These are phyloP conservation scores for Megaceryle alcyon DNA, from an alignment of 2,797 vertebrate genomes.

Conservation along the genomic window DNA sequence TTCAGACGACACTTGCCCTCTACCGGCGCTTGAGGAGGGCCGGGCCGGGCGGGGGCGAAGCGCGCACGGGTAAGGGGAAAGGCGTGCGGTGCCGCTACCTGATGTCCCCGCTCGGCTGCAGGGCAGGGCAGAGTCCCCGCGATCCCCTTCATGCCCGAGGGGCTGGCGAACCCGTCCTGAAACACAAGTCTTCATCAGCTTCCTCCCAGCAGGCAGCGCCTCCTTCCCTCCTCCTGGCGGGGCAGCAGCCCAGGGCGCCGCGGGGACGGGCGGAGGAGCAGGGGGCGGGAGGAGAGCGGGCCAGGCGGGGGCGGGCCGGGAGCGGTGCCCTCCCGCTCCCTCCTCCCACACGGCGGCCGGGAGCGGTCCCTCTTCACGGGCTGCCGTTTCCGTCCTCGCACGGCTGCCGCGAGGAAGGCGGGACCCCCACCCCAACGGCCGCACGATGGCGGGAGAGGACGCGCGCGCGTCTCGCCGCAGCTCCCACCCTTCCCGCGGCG, in stretches of 20 bases:
- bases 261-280: neutral
- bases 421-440: no score
- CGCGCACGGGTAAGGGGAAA: no score
- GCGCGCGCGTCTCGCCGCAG: no score
- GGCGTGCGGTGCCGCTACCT: conserved; percentile 6
- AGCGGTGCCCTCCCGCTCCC: neutral
- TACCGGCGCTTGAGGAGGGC: neutral
- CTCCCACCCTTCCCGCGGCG: no score
- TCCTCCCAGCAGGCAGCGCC: neutral
- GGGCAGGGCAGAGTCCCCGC: neutral
- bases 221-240: neutral
- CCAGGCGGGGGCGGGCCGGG: no score
- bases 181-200: conserved; percentile 23
- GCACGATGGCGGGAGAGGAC: no score
- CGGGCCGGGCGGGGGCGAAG: neutral
- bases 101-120: neutral
- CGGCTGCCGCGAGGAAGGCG: neutral
- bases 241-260: neutral
- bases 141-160: conserved; percentile 27
- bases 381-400: no score
- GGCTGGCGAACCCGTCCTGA: neutral
- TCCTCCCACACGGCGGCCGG: no score
- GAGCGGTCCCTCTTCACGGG: rapidly evolving
- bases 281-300: neutral
- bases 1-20: neutral